A percentile compares a stretch with the other conserved stretches of the same genome.
Evolutionary conservation across 2,113 vertebrate species (phyloP).

Genomic region (Petrocephalus microphthalmus): DNA sequence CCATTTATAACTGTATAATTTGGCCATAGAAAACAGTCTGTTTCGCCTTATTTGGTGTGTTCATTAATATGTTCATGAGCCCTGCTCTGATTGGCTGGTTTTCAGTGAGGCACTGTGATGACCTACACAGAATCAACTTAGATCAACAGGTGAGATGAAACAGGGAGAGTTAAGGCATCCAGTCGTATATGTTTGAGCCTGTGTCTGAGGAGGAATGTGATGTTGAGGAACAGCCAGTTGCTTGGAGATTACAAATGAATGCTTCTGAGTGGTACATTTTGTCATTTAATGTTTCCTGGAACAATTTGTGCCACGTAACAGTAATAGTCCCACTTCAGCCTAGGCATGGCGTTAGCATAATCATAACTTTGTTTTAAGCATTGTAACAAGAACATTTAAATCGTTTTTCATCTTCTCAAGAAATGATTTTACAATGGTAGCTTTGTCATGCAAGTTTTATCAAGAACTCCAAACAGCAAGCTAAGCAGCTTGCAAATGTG

Average conservation of each 20-base stretch:
- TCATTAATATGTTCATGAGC: neutral
- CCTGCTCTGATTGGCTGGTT: neutral
- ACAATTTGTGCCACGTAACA: neutral
- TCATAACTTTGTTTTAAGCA: too few relatives aligned
- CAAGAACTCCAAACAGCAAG: too few relatives aligned
- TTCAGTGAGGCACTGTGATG: neutral
- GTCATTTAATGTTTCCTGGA: neutral
- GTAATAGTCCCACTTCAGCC: neutral
- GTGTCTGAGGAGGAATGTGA: neutral
- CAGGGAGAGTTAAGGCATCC: neutral
- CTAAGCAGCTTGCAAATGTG: too few relatives aligned
- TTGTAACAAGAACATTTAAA: too few relatives aligned
- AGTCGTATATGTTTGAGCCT: neutral
- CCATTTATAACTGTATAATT: neutral
- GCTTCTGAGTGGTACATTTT: neutral
- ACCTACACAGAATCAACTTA: neutral
- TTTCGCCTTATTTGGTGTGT: neutral
- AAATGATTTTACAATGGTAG: too few relatives aligned
- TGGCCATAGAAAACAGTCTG: neutral
- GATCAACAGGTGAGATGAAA: neutral
- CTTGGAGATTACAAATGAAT: neutral
- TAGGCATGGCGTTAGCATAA: too few relatives aligned
- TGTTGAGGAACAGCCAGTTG: neutral
- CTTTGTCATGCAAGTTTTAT: too few relatives aligned
- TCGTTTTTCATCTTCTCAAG: too few relatives aligned